Evolutionary conservation across 2,797 vertebrate species (phyloP).

Genomic region (Pitangus sulphuratus): DNA sequence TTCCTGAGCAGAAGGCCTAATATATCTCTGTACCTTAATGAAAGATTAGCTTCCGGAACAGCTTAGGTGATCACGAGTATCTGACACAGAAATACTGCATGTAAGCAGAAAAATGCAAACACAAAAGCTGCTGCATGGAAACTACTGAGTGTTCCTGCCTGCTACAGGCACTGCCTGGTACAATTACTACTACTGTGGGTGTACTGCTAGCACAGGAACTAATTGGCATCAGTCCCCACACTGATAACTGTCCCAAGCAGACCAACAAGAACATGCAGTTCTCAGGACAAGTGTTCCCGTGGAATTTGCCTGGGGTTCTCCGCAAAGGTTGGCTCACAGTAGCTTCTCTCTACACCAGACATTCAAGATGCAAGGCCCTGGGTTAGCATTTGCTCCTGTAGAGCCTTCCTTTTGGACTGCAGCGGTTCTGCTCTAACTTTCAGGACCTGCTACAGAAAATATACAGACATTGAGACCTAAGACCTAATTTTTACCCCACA

Average conservation of each 20-base stretch:
- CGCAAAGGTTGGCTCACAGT: not conserved
- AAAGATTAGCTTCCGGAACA: not conserved
- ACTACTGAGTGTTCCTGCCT: not conserved
- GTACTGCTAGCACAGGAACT: not conserved
- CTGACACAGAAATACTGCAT: not conserved
- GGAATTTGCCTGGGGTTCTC: not conserved
- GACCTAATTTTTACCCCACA: not conserved
- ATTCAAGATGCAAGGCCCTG: not conserved
- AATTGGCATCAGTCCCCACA: not conserved
- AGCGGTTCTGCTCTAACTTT: not conserved
- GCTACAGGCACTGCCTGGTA: not conserved
- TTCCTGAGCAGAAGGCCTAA: not conserved
- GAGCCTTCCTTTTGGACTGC: not conserved
- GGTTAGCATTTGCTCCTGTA: not conserved
- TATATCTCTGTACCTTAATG: not conserved
- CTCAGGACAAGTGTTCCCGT: not conserved
- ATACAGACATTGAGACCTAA: not conserved
- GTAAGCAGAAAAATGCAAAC: not conserved
- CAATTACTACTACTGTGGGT: not conserved
- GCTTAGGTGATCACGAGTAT: not conserved
- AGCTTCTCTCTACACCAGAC: not conserved
- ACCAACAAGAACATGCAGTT: not conserved
- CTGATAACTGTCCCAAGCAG: not conserved
- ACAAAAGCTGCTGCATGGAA: not conserved
- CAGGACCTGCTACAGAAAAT: not conserved